These are phyloP conservation scores for Sinohyriopsis cumingii DNA, from an alignment of 2,888 invertebrate genomes.

Conservation along the genomic window DNA sequence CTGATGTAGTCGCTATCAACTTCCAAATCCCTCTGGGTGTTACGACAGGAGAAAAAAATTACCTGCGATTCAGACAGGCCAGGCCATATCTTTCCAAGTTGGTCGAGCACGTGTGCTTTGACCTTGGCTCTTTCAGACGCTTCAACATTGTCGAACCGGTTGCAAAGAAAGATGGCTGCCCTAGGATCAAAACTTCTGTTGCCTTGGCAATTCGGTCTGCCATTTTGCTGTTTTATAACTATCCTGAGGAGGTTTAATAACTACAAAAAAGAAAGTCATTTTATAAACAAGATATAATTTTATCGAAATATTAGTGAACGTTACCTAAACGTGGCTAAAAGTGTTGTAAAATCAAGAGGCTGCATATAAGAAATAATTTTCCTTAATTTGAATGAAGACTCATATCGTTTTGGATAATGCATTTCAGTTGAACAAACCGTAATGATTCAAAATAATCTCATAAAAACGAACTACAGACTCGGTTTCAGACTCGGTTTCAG, in stretches of 20 bases:
- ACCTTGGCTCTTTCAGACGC: slow-evolving; percentile 40
- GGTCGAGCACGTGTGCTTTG: slow-evolving; percentile 39
- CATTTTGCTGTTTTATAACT: slow-evolving; percentile 47
- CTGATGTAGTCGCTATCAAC: slow-evolving; percentile 50
- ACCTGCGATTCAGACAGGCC: slow-evolving; percentile 45
- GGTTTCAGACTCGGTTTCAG: no score
- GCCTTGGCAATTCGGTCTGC: slow-evolving; percentile 22
- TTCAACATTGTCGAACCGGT: slow-evolving; percentile 62
- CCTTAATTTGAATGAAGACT: no score
- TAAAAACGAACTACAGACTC: no score
- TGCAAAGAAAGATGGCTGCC: slow-evolving; percentile 64
- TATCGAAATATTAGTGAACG: neutral
- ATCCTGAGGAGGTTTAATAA: slow-evolving; percentile 50
- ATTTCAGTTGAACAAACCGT: no score
- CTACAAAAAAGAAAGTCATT: slow-evolving; percentile 24
- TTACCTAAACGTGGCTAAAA: neutral
- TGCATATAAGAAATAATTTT: no score
- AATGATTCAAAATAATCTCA: no score
- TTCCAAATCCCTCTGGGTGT: slow-evolving; percentile 33
- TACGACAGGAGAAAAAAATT: slow-evolving; percentile 48
- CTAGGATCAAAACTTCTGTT: slow-evolving; percentile 45
- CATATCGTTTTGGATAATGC: no score
- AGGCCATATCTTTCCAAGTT: slow-evolving; percentile 51
- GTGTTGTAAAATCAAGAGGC: neutral
- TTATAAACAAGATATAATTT: neutral